phyloP scores from a whole-genome alignment of 2,888 invertebrate species.

The Acleris sparsana region DNA sequence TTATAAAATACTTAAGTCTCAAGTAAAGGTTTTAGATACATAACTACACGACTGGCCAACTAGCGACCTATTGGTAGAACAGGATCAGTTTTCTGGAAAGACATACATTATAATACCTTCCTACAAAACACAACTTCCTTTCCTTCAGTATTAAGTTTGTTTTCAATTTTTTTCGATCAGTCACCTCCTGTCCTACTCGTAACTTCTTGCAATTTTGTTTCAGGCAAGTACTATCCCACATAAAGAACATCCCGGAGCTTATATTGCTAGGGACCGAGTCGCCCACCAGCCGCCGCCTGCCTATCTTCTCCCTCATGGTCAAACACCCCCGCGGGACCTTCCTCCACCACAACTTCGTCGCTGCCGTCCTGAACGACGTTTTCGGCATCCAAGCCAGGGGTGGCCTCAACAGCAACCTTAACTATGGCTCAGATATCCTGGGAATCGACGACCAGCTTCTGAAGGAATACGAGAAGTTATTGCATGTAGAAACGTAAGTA shows the following conservation, averaged over 20 bases:
- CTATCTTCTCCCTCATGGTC: conserved; percentile 94
- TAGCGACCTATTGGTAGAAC: too few relatives aligned
- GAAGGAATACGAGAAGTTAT: conserved; percentile 87
- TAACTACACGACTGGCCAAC: too few relatives aligned
- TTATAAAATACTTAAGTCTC: too few relatives aligned
- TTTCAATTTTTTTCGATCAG: too few relatives aligned
- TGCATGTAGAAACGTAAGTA: conserved; percentile 77
- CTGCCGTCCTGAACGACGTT: conserved; percentile 93
- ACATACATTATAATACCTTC: too few relatives aligned
- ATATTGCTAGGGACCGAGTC: conserved; percentile 89
- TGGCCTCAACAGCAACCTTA: conserved; percentile 91
- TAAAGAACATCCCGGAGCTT: conserved; percentile 90
- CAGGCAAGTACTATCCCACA: conserved; percentile 91
- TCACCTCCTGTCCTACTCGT: not conserved
- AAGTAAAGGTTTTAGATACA: too few relatives aligned
- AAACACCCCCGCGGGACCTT: conserved; percentile 91
- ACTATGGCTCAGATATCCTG: conserved; percentile 92
- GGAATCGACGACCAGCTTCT: conserved; percentile 92
- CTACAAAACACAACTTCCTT: too few relatives aligned
- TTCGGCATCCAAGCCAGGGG: conserved; percentile 95
- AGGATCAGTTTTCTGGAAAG: too few relatives aligned
- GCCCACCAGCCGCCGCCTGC: conserved; percentile 86
- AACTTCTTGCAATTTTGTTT: conserved; percentile 52
- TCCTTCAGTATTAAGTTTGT: too few relatives aligned
- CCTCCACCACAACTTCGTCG: conserved; percentile 94